Evolutionary conservation across 2,113 vertebrate species (phyloP).

Genomic region (Rostratula benghalensis): DNA sequence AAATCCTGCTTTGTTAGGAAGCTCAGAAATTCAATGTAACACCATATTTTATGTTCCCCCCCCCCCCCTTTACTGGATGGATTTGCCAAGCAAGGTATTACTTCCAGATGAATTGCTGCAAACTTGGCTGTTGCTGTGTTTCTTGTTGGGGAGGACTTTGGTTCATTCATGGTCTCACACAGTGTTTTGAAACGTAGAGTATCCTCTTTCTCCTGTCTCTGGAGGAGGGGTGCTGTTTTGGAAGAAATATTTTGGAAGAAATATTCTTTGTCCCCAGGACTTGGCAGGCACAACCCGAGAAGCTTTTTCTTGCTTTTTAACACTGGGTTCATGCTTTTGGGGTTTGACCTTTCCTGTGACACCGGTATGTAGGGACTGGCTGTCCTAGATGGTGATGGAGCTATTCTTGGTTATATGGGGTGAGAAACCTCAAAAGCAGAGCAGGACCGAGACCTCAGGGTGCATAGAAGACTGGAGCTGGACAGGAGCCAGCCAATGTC

Average conservation of each 20-base stretch:
- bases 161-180: background rate
- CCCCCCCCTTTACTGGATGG: background rate
- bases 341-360: background rate
- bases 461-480: background rate
- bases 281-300: background rate
- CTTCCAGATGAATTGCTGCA: conserved; percentile 3
- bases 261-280: background rate
- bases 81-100: background rate
- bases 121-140: background rate
- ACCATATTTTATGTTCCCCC: background rate
- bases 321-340: background rate
- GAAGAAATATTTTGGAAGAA: background rate
- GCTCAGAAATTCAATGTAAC: background rate
- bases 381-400: rapidly evolving
- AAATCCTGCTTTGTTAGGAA: background rate
- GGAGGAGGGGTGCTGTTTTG: background rate
- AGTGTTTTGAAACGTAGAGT: background rate
- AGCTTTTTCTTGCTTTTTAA: background rate
- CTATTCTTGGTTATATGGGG: background rate
- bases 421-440: background rate
- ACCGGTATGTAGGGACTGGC: background rate
- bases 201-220: background rate
- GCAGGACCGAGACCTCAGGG: background rate
- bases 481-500: background rate
- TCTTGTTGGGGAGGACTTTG: background rate